Evolutionary conservation across 2,888 invertebrate genomes (phyloP).

Genomic region (Frankliniella fusca): DNA sequence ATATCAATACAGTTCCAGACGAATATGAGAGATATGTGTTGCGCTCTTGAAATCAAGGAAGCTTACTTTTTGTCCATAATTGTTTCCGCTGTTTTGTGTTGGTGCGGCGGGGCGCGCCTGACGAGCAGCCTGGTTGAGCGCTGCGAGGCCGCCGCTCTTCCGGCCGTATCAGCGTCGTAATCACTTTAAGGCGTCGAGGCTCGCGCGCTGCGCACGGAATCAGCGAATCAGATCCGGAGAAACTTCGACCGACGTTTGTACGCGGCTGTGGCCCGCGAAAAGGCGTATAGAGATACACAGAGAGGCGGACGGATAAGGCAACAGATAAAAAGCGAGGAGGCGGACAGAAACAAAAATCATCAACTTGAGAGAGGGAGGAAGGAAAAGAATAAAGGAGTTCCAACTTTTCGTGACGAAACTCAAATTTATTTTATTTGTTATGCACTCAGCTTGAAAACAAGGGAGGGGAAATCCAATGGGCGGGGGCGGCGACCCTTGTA

Average conservation of each 20-base stretch:
- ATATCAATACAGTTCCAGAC: too few relatives aligned
- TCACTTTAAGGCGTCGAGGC: too few relatives aligned
- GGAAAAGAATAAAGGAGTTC: neutral
- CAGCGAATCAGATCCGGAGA: neutral
- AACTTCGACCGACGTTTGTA: neutral
- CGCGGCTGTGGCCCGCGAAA: neutral
- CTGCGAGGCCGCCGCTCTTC: too few relatives aligned
- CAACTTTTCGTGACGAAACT: neutral
- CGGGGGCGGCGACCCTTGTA: neutral
- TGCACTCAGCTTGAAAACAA: constrained; percentile 15
- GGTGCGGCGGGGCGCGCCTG: too few relatives aligned
- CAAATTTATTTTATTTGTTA: constrained; percentile 25
- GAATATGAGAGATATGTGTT: too few relatives aligned
- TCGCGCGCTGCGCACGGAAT: neutral
- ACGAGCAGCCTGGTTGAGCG: too few relatives aligned
- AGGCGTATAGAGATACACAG: neutral
- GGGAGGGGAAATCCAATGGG: neutral
- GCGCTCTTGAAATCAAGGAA: too few relatives aligned
- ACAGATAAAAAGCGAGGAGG: neutral
- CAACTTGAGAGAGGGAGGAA: neutral
- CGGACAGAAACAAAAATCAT: neutral
- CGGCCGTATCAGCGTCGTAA: too few relatives aligned
- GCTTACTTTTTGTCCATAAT: too few relatives aligned
- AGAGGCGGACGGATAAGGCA: neutral
- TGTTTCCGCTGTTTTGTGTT: too few relatives aligned